phyloP scores from a whole-genome alignment of 2,797 vertebrate genomes.

The Helarctos malayanus region DNA sequence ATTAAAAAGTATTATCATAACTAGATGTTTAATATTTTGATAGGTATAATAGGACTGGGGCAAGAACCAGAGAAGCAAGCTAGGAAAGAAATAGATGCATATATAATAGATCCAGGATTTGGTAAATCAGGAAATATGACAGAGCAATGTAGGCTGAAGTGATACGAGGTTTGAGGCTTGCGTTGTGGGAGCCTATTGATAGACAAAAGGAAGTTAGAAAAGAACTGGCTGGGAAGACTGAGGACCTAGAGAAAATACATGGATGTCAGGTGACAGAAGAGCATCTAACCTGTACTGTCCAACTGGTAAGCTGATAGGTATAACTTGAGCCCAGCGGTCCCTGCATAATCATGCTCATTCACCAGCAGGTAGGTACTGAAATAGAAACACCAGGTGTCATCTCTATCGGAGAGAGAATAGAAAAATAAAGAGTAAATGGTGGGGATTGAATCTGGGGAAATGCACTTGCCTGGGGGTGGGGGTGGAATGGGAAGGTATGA shows the following conservation, averaged over 20 bases:
- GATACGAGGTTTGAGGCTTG: neutral
- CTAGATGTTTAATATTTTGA: neutral
- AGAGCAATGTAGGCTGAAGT: neutral
- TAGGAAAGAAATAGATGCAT: neutral
- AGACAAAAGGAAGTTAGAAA: neutral
- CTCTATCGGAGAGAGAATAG: neutral
- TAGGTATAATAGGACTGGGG: neutral
- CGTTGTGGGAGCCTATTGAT: neutral
- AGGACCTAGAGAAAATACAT: conserved; percentile 18
- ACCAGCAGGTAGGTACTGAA: neutral
- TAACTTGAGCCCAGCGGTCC: neutral
- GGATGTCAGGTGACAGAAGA: neutral
- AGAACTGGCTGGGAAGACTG: neutral
- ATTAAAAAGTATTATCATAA: neutral
- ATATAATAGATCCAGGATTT: neutral
- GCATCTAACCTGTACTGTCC: neutral
- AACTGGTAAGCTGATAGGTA: neutral
- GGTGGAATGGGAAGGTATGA: too few relatives aligned
- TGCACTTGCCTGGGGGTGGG: neutral
- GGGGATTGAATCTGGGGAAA: neutral
- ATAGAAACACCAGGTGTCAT: neutral
- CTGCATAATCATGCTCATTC: neutral
- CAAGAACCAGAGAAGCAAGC: neutral
- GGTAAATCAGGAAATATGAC: neutral
- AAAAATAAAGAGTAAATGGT: neutral